Base-by-base conservation (phyloP, 2,113 vertebrate species). In the Coptodon bakossiorum region DNA sequence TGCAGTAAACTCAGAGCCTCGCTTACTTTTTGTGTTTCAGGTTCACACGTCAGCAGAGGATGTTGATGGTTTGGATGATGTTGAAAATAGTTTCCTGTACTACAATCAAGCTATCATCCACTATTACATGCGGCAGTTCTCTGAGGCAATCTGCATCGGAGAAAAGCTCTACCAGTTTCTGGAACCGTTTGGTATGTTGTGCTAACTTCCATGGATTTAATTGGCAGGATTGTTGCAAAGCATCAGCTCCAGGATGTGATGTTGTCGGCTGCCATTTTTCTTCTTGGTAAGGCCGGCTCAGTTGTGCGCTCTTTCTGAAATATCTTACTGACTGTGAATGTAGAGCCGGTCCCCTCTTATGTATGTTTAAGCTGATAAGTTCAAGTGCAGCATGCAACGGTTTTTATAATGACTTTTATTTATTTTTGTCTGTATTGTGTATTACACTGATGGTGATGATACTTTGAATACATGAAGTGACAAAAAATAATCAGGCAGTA, bases 81-180 rank as follows among this genome's bases (percentile, higher is more conserved):
- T 99, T 48, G 99, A 99, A 87, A 99, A 99, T 71, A 98, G 98
- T 81, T 96, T 98, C 95, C 95, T 99, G 34, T 99, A 99, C 93
- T 99, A 99, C 91, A 99, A 99, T 90, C 98, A 99, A 82, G 98
- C 99, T 66, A 97, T 99, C 91, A 97, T 99, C 88, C 95, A 98
- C 24, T 99, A 99, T 92, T 97, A 99, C 80, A 96, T 98, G 94
- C 96, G 98, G 2, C 99, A 99, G 93, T 98, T 98, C 63, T 97
- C 97, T 5, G 98, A 99, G 91, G 98, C 99, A 7, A 98, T 99
- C 92, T 93, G 96, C 4, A 96, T 98, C n/a, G 98, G 97, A 83
- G 98, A 99, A 95, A 98, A 98, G 85, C 97, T 99, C 19, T 99
- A 99, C 93, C 99, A 99, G 94, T 99, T 99, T 38, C 97, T 99